A percentile compares a stretch with the other conserved stretches of the same genome.
These are phyloP conservation scores for Dufourea novaeangliae DNA, from an alignment of 1,140 invertebrate species.

Conservation along the genomic window DNA sequence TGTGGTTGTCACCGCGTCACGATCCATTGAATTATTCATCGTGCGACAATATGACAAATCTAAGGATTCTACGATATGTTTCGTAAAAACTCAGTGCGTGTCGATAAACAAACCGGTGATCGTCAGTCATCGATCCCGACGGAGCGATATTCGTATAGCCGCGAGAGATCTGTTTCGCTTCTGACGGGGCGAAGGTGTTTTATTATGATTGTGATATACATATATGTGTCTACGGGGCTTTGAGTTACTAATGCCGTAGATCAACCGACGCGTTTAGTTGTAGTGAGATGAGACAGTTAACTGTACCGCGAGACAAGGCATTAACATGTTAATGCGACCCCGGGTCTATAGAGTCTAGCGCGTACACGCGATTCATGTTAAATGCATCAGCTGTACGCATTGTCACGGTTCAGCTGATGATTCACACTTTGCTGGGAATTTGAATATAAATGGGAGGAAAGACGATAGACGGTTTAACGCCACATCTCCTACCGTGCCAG, in stretches of 20 bases:
- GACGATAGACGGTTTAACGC: slow-evolving; percentile 20
- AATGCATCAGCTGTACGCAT: slow-evolving; percentile 44
- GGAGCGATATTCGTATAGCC: slow-evolving; percentile 7
- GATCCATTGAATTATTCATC: slow-evolving; percentile 34
- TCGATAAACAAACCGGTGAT: too few species aligned
- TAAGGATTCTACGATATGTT: too few species aligned
- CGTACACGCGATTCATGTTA: slow-evolving; percentile 48
- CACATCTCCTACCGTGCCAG: too few species aligned
- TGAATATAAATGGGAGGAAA: slow-evolving; percentile 40
- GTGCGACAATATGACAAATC: neutral
- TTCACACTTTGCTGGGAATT: slow-evolving; percentile 23
- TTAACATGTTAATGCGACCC: slow-evolving; percentile 48
- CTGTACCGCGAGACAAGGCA: slow-evolving; percentile 45
- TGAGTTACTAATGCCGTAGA: slow-evolving; percentile 49
- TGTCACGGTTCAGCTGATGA: slow-evolving; percentile 39
- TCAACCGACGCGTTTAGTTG: slow-evolving; percentile 41
- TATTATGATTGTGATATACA: slow-evolving; percentile 44
- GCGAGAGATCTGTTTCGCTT: too few species aligned
- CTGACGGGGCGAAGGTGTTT: slow-evolving; percentile 30
- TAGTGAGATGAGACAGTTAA: slow-evolving; percentile 45
- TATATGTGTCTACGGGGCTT: slow-evolving; percentile 36
- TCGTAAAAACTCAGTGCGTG: neutral
- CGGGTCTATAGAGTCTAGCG: slow-evolving; percentile 12
- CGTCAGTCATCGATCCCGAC: slow-evolving; percentile 13
- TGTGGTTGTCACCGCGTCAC: slow-evolving; percentile 10